These are phyloP conservation scores for Hestina assimilis DNA, from an alignment of 1,140 invertebrate species.

Conservation along the genomic window DNA sequence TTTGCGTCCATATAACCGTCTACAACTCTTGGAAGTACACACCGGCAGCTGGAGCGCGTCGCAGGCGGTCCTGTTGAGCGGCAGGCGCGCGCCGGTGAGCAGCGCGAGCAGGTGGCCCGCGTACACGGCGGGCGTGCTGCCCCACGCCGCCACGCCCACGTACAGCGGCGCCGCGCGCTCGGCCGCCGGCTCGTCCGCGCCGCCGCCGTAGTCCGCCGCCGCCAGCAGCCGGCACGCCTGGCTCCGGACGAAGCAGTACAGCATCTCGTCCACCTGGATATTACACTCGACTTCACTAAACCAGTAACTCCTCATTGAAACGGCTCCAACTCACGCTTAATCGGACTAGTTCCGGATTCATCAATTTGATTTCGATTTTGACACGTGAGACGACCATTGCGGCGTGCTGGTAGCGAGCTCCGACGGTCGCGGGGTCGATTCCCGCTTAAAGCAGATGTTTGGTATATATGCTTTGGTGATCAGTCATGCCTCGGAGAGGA, in stretches of 20 bases:
- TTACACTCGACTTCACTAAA: neutral
- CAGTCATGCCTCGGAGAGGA: too few relatives aligned
- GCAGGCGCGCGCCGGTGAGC: slow-evolving; percentile 76
- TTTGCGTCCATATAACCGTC: too few relatives aligned
- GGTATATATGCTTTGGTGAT: too few relatives aligned
- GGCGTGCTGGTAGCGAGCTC: too few relatives aligned
- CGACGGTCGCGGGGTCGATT: too few relatives aligned
- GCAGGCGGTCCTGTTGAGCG: slow-evolving; percentile 40
- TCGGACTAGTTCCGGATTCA: too few relatives aligned
- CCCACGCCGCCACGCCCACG: slow-evolving; percentile 77
- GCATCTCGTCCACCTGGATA: slow-evolving; percentile 83
- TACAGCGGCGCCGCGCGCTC: slow-evolving; percentile 74
- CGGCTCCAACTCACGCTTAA: neutral
- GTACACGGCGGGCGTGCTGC: slow-evolving; percentile 72
- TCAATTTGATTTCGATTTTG: too few relatives aligned
- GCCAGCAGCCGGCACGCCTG: slow-evolving; percentile 85
- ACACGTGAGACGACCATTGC: too few relatives aligned
- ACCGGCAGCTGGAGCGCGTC: slow-evolving; percentile 42
- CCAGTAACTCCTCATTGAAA: neutral
- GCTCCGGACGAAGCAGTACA: slow-evolving; percentile 88
- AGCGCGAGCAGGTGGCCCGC: slow-evolving; percentile 73
- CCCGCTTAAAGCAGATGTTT: too few relatives aligned
- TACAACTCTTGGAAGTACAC: slow-evolving; percentile 6
- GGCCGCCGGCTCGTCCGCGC: slow-evolving; percentile 18
- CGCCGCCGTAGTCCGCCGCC: slow-evolving; percentile 74